Conservation (phyloP, 2,113 vertebrate genomes). For the Cynoglossus semilaevis region DNA sequence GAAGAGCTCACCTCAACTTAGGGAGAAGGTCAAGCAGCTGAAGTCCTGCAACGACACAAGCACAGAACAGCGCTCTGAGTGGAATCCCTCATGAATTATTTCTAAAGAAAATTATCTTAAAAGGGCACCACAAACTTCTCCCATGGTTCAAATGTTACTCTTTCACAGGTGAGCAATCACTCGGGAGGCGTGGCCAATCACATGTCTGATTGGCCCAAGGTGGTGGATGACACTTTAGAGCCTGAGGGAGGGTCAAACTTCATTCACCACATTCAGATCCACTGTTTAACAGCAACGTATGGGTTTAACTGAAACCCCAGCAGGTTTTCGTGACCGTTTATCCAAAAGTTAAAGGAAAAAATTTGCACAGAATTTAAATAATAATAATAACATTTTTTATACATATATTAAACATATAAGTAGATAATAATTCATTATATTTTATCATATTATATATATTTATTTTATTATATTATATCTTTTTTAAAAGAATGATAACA, state of each 20-base stretch:
- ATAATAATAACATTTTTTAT: no score
- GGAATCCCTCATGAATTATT: slow-evolving; percentile 1
- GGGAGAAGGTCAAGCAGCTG: slow-evolving; percentile 89
- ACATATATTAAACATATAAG: no score
- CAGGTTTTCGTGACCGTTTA: background rate
- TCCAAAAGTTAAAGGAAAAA: background rate
- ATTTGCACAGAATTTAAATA: background rate
- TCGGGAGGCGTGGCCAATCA: slow-evolving; percentile 53
- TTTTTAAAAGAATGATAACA: no score
- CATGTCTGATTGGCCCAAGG: slow-evolving; percentile 41
- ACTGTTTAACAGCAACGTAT: no score
- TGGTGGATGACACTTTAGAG: background rate
- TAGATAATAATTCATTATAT: no score
- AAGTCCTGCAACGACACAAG: slow-evolving; percentile 78
- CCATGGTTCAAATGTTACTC: slow-evolving; percentile 5
- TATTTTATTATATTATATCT: no score
- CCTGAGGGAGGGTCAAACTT: background rate
- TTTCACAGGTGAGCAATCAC: slow-evolving; percentile 65
- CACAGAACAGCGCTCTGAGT: slow-evolving; percentile 8
- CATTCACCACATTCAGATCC: no score
- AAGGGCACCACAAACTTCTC: background rate
- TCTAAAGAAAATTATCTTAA: background rate
- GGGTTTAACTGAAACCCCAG: background rate
- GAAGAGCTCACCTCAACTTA: slow-evolving; percentile 85
- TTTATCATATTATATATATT: no score